Conservation (phyloP, 2,797 vertebrate genomes). For the Halcyon badia region DNA sequence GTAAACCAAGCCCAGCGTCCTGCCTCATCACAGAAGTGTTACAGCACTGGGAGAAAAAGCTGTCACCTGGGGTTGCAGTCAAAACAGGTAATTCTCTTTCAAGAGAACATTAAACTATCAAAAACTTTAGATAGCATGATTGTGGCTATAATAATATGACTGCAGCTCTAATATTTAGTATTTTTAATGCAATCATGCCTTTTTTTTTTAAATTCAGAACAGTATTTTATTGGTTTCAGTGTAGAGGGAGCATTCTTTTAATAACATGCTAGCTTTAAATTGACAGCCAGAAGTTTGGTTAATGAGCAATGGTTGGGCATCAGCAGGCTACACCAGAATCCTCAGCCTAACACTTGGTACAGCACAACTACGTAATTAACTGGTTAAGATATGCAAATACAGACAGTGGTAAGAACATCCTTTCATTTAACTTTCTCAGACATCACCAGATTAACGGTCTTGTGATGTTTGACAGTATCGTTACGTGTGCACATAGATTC, state of each 20-base stretch:
- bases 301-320: not conserved
- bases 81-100: not conserved
- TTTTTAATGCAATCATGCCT: not conserved
- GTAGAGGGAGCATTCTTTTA: not conserved
- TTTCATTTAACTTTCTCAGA: not conserved
- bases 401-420: not conserved
- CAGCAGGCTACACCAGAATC: not conserved
- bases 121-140: not conserved
- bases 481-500: not conserved
- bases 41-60: not conserved
- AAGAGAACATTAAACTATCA: not conserved
- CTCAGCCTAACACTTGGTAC: too few species aligned
- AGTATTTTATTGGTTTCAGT: not conserved
- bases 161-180: not conserved
- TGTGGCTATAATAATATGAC: not conserved
- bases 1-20: not conserved
- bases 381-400: not conserved
- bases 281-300: not conserved
- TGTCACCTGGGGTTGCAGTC: not conserved
- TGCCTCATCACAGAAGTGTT: not conserved
- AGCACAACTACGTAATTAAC: not conserved
- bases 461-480: not conserved
- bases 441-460: not conserved
- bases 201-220: not conserved
- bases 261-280: not conserved